A percentile compares a stretch with the other conserved stretches of the same genome.
These are phyloP conservation scores for Petrocephalus schoutedeni DNA, from an alignment of 2,797 vertebrate genomes.

Conservation along the genomic window DNA sequence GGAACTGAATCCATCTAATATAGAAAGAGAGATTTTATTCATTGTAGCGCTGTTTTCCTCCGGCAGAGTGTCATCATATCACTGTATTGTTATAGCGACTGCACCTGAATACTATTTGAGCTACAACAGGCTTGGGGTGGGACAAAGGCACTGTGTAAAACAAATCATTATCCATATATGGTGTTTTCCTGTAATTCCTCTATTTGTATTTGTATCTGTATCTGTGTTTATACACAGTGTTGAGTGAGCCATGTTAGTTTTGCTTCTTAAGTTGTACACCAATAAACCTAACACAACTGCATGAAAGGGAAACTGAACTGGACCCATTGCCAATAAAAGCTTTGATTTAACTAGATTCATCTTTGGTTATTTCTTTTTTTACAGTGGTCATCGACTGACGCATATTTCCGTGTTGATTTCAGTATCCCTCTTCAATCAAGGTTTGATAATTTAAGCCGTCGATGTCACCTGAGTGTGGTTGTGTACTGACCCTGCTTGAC, in stretches of 20 bases:
- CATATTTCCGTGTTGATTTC: background rate
- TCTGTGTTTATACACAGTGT: background rate
- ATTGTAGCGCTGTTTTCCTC: background rate
- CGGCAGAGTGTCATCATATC: background rate
- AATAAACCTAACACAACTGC: background rate
- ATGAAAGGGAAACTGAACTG: background rate
- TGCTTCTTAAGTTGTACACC: background rate
- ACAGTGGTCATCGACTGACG: background rate
- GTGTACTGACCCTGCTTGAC: background rate
- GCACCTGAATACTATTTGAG: slow-evolving; percentile 5
- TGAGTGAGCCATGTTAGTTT: background rate
- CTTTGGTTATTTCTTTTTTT: background rate
- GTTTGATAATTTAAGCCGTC: background rate
- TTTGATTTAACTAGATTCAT: background rate
- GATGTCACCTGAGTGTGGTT: background rate
- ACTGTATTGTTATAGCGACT: background rate
- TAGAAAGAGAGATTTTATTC: background rate
- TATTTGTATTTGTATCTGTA: background rate
- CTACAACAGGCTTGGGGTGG: background rate
- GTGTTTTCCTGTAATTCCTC: background rate
- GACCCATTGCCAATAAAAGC: background rate
- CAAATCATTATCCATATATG: background rate
- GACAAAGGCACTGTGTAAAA: background rate
- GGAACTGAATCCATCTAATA: background rate
- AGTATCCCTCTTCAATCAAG: background rate